Base-by-base conservation (phyloP, 1,140 invertebrate species). In the Phymastichus coffea region DNA sequence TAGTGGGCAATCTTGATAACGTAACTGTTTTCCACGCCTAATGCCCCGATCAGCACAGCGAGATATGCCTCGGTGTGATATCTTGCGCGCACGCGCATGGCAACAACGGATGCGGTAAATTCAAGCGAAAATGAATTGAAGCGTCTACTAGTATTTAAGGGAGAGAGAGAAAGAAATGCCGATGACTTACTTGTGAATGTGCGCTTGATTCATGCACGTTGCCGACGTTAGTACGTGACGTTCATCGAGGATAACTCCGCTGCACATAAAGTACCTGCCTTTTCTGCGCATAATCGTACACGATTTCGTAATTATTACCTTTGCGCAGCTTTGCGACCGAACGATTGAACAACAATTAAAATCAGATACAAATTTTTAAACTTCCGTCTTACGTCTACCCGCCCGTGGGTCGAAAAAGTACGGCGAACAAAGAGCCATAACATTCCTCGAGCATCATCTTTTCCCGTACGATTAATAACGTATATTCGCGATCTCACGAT, bases 181-280 rank as follows among this genome's bases (percentile, higher is more conserved):
- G 47, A 51, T 37, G 37, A 61, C 67, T 66, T 63, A 68, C 69
- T 68, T 59, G 26, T 66, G 47, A 30, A 67, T 40, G 40, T 63
- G 33, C 9, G 69, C 69, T 19, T 46, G 57, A 26, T 66, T 64
- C 17, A 70, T 56, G 35, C 69, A 70, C 8, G 66, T 58, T 3
- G 65, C 69, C 2, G 65, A 60, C 10, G 69, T 68, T 54, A 68
- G 51, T 15, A 63, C 65, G 30, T 60, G 58, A 43, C 35, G 62
- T 0, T 46, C 23, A 9, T 38, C 63, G 30, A 70, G 30, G 33
- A 68, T 49, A 15, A 57, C 52, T 41, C 63, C 69, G 22, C 63
- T 67, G 59, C 66, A 68, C 63, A 68, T 66, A 44, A 63, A 70
- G 38, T 67, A 68, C 33, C 66, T 57, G 12, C 38, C 57, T 28